phyloP scores from a whole-genome alignment of 2,797 vertebrate genomes.

The Epinephelus malabaricus region DNA sequence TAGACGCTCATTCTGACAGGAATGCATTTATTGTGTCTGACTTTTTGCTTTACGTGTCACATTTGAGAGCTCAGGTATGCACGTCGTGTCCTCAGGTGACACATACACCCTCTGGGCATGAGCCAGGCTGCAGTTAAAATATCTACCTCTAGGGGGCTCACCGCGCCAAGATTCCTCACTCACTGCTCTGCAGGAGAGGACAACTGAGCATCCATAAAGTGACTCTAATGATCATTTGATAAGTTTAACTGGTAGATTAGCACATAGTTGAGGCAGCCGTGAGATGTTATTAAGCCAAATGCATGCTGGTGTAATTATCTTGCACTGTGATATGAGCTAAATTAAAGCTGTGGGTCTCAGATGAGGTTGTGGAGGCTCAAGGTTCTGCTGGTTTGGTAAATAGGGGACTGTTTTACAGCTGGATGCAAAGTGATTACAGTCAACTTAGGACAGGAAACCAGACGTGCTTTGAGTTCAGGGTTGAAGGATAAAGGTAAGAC shows the following conservation, averaged over 20 bases:
- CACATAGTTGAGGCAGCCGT: not conserved
- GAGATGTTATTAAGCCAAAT: not conserved
- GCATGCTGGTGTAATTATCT: not conserved
- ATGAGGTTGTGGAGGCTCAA: not conserved
- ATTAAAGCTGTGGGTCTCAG: not conserved
- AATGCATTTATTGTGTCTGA: constrained; percentile 38
- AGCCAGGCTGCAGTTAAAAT: constrained; percentile 44
- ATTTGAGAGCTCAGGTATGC: constrained; percentile 26
- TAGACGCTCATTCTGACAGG: not conserved
- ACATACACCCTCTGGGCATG: constrained; percentile 34
- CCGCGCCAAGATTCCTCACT: constrained; percentile 42
- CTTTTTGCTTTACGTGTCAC: constrained; percentile 38
- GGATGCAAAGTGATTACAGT: constrained; percentile 1
- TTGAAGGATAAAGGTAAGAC: constrained; percentile 16
- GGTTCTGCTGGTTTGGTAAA: not conserved
- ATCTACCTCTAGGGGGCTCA: constrained; percentile 74
- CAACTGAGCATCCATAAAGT: constrained; percentile 4
- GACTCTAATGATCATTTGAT: constrained; percentile 34
- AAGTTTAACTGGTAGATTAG: not conserved
- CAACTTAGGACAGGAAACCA: constrained; percentile 20
- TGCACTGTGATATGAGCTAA: not conserved
- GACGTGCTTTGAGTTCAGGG: not conserved
- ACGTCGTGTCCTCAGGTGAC: constrained; percentile 36
- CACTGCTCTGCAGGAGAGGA: constrained; percentile 11
- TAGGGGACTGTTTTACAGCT: constrained; percentile 4